Conservation (phyloP, 1,140 invertebrate species). For the Paraescarpia echinospica region DNA sequence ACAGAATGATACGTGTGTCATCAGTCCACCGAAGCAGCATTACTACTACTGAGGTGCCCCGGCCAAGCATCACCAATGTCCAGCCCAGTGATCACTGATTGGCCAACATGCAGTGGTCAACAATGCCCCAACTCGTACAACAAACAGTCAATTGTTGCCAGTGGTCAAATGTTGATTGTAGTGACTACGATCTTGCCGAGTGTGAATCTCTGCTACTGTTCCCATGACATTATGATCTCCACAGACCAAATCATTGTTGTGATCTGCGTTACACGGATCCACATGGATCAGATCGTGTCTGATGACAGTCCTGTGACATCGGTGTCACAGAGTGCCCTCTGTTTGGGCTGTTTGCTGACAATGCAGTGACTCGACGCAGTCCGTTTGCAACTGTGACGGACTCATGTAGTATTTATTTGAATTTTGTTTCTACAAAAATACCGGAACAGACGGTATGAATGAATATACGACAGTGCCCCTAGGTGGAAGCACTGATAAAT, state of each 20-base stretch:
- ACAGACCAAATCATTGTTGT: neutral
- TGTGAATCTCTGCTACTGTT: neutral
- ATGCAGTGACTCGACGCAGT: too few species aligned
- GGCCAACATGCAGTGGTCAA: neutral
- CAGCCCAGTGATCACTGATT: neutral
- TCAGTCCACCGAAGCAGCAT: neutral
- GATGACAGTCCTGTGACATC: too few species aligned
- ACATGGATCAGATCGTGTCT: too few species aligned
- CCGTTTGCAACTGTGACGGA: too few species aligned
- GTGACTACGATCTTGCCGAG: neutral
- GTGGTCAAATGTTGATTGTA: neutral
- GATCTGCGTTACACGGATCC: neutral
- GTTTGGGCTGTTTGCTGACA: too few species aligned
- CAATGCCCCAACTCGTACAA: neutral
- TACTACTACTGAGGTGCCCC: neutral
- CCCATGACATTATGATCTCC: neutral
- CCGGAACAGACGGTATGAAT: neutral
- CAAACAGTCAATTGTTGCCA: too few species aligned
- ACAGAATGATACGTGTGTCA: neutral
- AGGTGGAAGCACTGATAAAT: neutral
- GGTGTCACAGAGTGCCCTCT: too few species aligned
- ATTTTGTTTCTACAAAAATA: neutral
- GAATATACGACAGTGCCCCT: neutral
- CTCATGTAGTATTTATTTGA: neutral
- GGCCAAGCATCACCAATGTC: neutral